A percentile compares a stretch with the other conserved stretches of the same genome.
Conservation (phyloP, 2,888 invertebrate species). For the Amaurobius ferox region DNA sequence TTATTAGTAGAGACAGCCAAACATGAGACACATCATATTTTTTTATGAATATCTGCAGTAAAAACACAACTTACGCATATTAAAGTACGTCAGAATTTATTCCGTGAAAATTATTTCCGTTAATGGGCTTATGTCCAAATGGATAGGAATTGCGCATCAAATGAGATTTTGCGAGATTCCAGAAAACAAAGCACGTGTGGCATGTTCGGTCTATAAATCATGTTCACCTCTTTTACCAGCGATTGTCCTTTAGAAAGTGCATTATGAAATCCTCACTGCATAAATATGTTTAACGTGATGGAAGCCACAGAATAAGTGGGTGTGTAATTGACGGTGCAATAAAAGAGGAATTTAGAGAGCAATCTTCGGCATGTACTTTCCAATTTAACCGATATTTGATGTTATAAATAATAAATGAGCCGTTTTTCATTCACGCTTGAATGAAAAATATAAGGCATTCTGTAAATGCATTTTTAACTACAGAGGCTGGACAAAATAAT, state of each 20-base stretch:
- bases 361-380: too few species aligned
- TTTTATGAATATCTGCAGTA: too few species aligned
- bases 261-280: not conserved
- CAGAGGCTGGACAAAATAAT: too few species aligned
- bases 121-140: not conserved
- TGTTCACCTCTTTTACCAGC: not conserved
- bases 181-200: not conserved
- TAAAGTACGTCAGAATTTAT: not conserved
- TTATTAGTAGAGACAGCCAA: too few species aligned
- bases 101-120: not conserved
- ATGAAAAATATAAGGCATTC: too few species aligned
- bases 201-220: not conserved
- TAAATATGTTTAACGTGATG: not conserved
- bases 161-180: not conserved
- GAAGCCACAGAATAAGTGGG: not conserved
- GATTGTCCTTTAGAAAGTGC: not conserved
- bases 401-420: too few species aligned
- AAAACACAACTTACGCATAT: not conserved
- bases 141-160: not conserved
- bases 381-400: too few species aligned
- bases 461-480: too few species aligned
- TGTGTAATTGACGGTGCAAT: not conserved
- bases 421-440: too few species aligned
- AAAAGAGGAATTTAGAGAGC: not conserved
- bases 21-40: too few species aligned